These are phyloP conservation scores for Reticulitermes lucifugus DNA, from an alignment of 2,888 invertebrate species.

Conservation along the genomic window DNA sequence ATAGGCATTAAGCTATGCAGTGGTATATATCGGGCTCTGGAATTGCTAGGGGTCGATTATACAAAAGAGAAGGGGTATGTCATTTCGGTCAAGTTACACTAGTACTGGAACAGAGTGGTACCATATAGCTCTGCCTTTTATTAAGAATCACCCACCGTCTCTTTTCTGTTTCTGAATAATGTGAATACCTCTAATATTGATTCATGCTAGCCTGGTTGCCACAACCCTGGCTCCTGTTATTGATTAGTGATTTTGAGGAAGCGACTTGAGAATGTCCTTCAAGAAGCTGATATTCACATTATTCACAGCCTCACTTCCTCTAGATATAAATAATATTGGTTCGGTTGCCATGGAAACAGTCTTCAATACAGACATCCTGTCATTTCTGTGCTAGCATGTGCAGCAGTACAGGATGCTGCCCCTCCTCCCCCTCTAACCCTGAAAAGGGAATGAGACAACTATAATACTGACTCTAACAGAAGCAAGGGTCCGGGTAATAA, in stretches of 20 bases:
- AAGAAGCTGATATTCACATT: not conserved
- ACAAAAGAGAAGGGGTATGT: not conserved
- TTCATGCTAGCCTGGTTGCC: conserved; percentile 16
- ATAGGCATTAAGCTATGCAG: conserved; percentile 8
- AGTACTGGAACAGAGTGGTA: conserved; percentile 24
- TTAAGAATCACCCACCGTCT: not conserved
- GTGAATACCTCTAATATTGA: conserved; percentile 32
- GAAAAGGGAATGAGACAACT: no score
- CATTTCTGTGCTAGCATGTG: not conserved
- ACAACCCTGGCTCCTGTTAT: conserved; percentile 24
- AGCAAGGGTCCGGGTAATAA: no score
- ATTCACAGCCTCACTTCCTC: not conserved
- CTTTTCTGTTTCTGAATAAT: conserved; percentile 12
- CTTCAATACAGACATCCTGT: not conserved
- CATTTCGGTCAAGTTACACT: not conserved
- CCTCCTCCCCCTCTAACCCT: not conserved
- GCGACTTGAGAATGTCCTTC: conserved; percentile 14
- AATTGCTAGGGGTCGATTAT: not conserved
- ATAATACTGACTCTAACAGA: no score
- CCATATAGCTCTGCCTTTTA: conserved; percentile 13
- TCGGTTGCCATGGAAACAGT: conserved; percentile 25
- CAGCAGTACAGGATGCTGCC: not conserved
- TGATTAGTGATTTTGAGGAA: conserved; percentile 26
- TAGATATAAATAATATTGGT: conserved; percentile 20
- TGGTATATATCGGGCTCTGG: not conserved